Evolutionary conservation across 2,113 vertebrate genomes (phyloP), one percentile per base, ranked within the genome.

Genomic region (Hippocampus zosterae): DNA sequence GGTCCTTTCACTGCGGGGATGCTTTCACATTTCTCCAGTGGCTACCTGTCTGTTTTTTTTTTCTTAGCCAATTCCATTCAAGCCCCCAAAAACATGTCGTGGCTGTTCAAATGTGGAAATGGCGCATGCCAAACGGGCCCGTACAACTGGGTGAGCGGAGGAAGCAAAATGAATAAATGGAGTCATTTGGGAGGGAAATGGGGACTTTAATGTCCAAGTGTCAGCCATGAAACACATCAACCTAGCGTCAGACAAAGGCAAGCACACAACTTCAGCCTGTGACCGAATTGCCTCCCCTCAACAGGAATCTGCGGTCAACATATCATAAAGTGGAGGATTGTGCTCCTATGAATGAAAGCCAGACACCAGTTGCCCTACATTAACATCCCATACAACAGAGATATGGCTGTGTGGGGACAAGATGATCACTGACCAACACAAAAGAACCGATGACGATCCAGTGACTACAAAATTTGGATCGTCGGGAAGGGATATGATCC

Each of bases 381-480:
- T 52, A 78, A 79, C 78, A 75, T 78, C 44, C 57, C 73, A 62
- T 65, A 77, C 52, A 89, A 91, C 90, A 91, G 87, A 83, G 80
- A 82, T 79, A 46, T 62, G 68, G 76, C 87, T 91, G 89, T 88
- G 86, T 40, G 55, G 33, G 67, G 71, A 87, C 83, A 89, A 89
- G 88, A 91, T 90, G 90, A 84, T 57, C 29, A 44, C 10, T 37
- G 68, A 46, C 72, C 44, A 67, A 76, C 75, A 92, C 89, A 90
- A 90, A 81, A 74, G 79, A 69, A 67, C 87, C 71, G 76, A 71
- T 73, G 41, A n/a, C 57, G 68, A 56, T 59, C 33, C 69, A 70
- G 73, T 89, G 88, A 92, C 88, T 88, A 90, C 83, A 90, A 68
- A 69, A 83, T 89, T 83, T 74, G 75, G 23, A 80, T 79, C 78